Evolutionary conservation across 2,113 vertebrate species (phyloP), one percentile per base, ranked within the genome.

Genomic region (Esox niger): DNA sequence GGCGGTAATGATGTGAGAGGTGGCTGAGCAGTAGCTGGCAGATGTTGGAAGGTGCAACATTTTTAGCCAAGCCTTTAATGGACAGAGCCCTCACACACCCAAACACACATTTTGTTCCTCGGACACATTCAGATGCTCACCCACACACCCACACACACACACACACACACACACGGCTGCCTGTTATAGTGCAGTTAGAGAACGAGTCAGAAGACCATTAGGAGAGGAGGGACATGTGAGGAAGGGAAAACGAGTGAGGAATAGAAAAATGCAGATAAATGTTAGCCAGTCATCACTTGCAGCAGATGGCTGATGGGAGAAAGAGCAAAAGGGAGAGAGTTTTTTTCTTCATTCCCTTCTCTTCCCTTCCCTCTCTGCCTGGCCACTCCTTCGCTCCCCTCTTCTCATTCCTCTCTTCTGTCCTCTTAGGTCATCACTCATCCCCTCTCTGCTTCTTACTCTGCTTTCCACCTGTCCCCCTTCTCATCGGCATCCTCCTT

Each of bases 111-210:
- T n/a, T n/a, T n/a, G n/a, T n/a, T n/a, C 2, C 52, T 2, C 52
- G 11, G 7, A 56, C 47, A 52, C 47, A 52, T n/a, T n/a, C 47
- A 52, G 5, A 2, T n/a, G 21, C 47, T 33, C 63, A 62, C 59
- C 47, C 59, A 63, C 46, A 49, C 74, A 59, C 32, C 49, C 13
- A 11, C 66, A 31, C 20, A 61, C 32, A 43, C 64, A 46, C 35
- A 70, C 38, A 57, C 27, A 46, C 32, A 69, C 43, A 71, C 72
- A 68, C 49, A 57, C 26, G 6, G 29, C 43, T 61, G 29, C 57
- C 63, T 31, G 29, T 58, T 58, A 58, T 30, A 58, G 10, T 17
- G 29, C 56, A 30, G 56, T 58, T 30, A 30, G 6, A 58, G 17
- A 30, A 27, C 5, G 56, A 58, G 26, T 27, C 29, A 6, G 56